Percentiles rank a stretch among this genome's conserved stretches.
These are phyloP conservation scores for Antennarius striatus DNA, from an alignment of 2,113 vertebrate genomes.

Conservation along the genomic window DNA sequence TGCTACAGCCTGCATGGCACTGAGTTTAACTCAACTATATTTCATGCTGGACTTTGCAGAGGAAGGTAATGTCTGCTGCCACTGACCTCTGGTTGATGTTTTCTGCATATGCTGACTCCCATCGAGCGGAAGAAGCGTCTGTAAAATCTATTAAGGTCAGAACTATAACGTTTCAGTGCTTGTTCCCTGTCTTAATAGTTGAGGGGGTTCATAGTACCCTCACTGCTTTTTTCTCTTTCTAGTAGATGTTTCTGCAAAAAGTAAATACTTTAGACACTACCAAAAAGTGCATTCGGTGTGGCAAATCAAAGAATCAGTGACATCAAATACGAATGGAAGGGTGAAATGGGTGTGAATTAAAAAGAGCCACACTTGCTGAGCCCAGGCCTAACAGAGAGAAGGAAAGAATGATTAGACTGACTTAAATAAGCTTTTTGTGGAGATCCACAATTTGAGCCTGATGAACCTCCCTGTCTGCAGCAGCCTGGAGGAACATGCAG, in stretches of 20 bases:
- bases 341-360: no score
- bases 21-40: conserved; percentile 37
- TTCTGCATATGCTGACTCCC: conserved; percentile 64
- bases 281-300: no score
- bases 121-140: conserved; percentile 48
- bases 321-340: no score
- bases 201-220: conserved; percentile 36
- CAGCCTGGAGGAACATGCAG: no score
- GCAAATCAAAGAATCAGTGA: no score
- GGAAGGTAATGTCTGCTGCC: conserved; percentile 46
- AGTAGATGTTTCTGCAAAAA: conserved; percentile 39
- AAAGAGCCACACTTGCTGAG: no score
- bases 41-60: conserved; percentile 39
- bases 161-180: conserved; percentile 61
- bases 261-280: no score
- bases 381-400: no score
- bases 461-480: no score
- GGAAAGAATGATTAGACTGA: no score
- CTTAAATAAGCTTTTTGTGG: no score
- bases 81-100: conserved; percentile 64
- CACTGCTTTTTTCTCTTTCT: conserved; percentile 56
- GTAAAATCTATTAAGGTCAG: conserved; percentile 77
- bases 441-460: no score
- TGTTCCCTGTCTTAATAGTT: conserved; percentile 64
- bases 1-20: conserved; percentile 44